Percentiles rank a stretch among this genome's conserved stretches.
Evolutionary conservation across 1,140 invertebrate genomes (phyloP).

Genomic region (Drosophila seguyi): DNA sequence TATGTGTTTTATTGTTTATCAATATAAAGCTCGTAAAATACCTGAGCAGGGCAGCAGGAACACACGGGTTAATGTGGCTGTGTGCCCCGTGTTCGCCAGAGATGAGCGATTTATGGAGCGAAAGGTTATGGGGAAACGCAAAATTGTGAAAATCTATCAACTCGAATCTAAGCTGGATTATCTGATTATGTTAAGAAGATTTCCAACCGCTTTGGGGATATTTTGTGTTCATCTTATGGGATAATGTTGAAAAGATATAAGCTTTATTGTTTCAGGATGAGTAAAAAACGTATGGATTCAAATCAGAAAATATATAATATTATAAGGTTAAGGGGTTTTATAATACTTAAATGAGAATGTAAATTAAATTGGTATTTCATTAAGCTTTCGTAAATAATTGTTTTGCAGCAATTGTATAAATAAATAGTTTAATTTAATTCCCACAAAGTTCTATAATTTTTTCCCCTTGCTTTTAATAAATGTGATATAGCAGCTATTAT

Average conservation of each 20-base stretch:
- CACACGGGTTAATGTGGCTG: conserved; percentile 24
- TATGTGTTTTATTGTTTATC: conserved; percentile 77
- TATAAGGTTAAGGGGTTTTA: background rate
- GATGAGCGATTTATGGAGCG: conserved; percentile 42
- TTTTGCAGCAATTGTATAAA: too few relatives aligned
- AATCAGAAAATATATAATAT: background rate
- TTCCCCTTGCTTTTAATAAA: background rate
- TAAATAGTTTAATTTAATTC: background rate
- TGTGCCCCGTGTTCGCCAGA: conserved; percentile 10
- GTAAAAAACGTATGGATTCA: background rate
- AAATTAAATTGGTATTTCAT: background rate
- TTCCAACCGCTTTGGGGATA: background rate
- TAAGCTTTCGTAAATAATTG: background rate
- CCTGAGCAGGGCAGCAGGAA: conserved; percentile 51
- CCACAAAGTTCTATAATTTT: background rate
- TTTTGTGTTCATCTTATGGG: background rate
- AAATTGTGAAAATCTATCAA: conserved; percentile 7
- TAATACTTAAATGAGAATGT: background rate
- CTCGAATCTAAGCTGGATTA: conserved; percentile 17
- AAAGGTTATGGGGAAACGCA: conserved; percentile 5
- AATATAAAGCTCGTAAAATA: conserved; percentile 79
- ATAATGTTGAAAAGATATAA: background rate
- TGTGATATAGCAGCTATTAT: too few relatives aligned
- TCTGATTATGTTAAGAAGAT: conserved; percentile 20
- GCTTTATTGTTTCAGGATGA: too few relatives aligned